Evolutionary conservation across 1,140 invertebrate genomes (phyloP), one percentile per base, ranked within the genome.

Genomic region (Solenopsis invicta): DNA sequence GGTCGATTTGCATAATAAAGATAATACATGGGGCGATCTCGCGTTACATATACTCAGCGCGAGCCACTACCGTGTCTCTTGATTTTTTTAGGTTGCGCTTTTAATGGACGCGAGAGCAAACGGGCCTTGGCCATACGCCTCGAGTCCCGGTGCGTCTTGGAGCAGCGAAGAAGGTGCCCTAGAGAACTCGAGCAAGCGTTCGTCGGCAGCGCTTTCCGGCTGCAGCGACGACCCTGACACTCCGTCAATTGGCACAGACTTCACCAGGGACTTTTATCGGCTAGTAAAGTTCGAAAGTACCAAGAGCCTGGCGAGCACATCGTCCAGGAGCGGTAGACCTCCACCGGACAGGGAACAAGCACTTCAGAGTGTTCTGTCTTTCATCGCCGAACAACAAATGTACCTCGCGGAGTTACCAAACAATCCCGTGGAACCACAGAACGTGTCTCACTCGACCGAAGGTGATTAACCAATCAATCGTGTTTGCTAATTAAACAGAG

Each of bases 241-340:
- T 74, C 96, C 97, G 0, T 96, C 96, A 8, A 95, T 97, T 10
- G 97, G 97, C n/a, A 96, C 97, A 5, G 97, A 97, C 93, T 98
- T 98, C 88, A 98, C 97, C 6, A 95, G 97, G 85, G 97, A 98
- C 94, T 98, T 98, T 94, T 97, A 96, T 92, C 96, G 97, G 41
- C 96, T 98, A 71, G 97, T 98, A 50, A 97, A 97, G 94, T 97
- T 97, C 91, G 97, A 97, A 94, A 98, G 97, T 93, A 97, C 97
- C 80, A 97, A 97, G 92, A 97, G 97, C 93, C 95, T 98, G 91
- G 97, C 97, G n/a, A 97, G 97, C 10, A 97, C 96, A 78, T 97
- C 97, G 24, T 97, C 97, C 34, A 96, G 96, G 91, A 96, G 96
- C 76, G 95, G 96, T 74, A 95, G 93, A 81, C 94, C 96, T 1